Evolutionary conservation across 1,140 invertebrate species (phyloP).

Genomic region (Campoletis sonorensis): DNA sequence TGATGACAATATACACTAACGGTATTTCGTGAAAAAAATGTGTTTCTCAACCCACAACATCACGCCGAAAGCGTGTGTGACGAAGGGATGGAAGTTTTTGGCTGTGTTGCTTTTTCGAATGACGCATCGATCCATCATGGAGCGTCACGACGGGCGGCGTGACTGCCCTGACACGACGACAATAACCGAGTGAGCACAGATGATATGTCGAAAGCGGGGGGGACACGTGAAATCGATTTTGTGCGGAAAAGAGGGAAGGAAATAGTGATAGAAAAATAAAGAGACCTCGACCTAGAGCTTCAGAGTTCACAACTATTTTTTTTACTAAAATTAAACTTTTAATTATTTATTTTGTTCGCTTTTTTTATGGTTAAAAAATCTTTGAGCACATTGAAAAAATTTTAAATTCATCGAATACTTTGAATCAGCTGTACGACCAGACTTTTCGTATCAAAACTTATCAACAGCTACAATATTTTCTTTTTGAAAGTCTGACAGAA

Average conservation of each 20-base stretch:
- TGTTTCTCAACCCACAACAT: neutral
- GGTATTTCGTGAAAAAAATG: slow-evolving; percentile 5
- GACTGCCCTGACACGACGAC: slow-evolving; percentile 30
- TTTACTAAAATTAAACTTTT: too few species aligned
- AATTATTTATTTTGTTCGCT: neutral
- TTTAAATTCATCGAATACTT: too few species aligned
- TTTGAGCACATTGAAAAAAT: too few species aligned
- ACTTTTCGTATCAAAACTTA: too few species aligned
- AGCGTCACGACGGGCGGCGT: slow-evolving; percentile 21
- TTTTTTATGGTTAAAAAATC: neutral
- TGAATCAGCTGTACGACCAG: too few species aligned
- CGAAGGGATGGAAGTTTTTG: neutral
- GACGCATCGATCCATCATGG: slow-evolving; percentile 20
- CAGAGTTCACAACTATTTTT: neutral
- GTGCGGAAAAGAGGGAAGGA: neutral
- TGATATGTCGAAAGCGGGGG: slow-evolving; percentile 29
- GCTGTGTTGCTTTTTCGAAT: neutral
- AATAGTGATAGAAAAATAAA: neutral
- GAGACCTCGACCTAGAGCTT: slow-evolving; percentile 37
- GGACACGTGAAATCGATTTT: slow-evolving; percentile 33
- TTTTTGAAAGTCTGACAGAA: too few species aligned
- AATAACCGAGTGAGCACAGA: neutral
- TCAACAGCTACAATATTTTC: too few species aligned
- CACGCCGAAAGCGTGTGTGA: neutral
- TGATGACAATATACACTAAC: neutral